Conservation (phyloP, 1,140 invertebrate species). For the Cydia strobilella region DNA sequence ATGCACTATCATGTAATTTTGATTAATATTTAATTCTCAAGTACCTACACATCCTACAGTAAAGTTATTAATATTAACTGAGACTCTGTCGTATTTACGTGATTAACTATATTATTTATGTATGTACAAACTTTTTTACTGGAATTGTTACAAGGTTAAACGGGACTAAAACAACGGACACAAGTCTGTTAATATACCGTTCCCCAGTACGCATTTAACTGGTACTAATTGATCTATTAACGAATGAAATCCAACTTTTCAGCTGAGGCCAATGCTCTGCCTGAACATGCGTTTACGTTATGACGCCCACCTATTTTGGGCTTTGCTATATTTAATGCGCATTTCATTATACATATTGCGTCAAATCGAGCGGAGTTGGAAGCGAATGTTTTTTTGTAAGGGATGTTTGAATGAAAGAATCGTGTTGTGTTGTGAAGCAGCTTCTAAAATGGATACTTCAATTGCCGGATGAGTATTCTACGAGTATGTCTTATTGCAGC, state of each 20-base stretch:
- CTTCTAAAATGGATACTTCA: neutral
- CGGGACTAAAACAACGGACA: neutral
- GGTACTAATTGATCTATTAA: conserved; percentile 24
- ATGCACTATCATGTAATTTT: too few relatives aligned
- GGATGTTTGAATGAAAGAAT: neutral
- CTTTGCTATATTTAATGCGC: conserved; percentile 52
- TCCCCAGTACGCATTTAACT: neutral
- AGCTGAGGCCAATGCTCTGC: conserved; percentile 45
- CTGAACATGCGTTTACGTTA: conserved; percentile 52
- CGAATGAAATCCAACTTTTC: conserved; percentile 23
- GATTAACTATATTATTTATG: too few relatives aligned
- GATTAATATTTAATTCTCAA: too few relatives aligned
- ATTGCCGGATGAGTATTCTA: neutral
- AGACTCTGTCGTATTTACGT: too few relatives aligned
- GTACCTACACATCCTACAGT: too few relatives aligned
- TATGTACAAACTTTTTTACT: neutral
- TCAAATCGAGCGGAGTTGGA: conserved; percentile 38
- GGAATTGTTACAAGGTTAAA: conserved; percentile 3
- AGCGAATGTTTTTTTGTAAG: neutral
- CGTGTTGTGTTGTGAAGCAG: neutral
- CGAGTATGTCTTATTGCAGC: too few relatives aligned
- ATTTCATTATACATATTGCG: conserved; percentile 50
- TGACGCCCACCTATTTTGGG: conserved; percentile 67
- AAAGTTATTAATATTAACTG: too few relatives aligned
- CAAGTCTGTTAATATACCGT: neutral